Conservation (phyloP, 2,888 invertebrate species). For the Melanargia galathea region DNA sequence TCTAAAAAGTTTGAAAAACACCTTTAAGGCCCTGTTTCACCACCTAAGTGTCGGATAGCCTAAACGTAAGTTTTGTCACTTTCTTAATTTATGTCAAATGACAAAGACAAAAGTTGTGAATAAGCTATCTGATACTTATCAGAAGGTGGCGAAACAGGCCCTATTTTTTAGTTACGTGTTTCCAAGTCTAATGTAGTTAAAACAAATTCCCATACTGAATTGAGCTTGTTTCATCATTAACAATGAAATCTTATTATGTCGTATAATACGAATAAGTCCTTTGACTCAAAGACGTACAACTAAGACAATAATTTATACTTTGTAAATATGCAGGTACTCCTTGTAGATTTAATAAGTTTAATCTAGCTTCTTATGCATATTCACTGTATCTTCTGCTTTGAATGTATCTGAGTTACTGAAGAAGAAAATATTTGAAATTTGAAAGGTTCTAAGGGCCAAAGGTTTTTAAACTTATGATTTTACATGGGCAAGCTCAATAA, state of each 20-base stretch:
- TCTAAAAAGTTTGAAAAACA: too few relatives aligned
- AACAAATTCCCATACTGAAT: background rate
- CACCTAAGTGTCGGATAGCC: too few relatives aligned
- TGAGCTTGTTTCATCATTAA: background rate
- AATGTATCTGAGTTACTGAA: background rate
- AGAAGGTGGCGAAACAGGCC: too few relatives aligned
- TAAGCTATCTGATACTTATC: too few relatives aligned
- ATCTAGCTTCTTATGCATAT: background rate
- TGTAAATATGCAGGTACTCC: background rate
- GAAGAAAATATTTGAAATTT: background rate
- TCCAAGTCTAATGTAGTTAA: background rate
- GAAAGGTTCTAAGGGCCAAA: background rate
- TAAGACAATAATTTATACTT: constrained; percentile 6
- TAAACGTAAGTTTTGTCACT: too few relatives aligned
- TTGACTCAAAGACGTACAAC: constrained; percentile 8
- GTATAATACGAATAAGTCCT: constrained; percentile 9
- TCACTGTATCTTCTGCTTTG: background rate
- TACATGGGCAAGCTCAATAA: background rate
- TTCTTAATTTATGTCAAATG: too few relatives aligned
- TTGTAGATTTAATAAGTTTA: background rate
- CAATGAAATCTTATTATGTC: constrained; percentile 13
- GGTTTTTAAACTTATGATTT: background rate
- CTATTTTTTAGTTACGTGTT: too few relatives aligned
- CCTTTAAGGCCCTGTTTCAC: too few relatives aligned
- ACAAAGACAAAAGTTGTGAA: too few relatives aligned